Base-by-base conservation (phyloP, 2,113 vertebrate species). In the Halcyon malimbica region DNA sequence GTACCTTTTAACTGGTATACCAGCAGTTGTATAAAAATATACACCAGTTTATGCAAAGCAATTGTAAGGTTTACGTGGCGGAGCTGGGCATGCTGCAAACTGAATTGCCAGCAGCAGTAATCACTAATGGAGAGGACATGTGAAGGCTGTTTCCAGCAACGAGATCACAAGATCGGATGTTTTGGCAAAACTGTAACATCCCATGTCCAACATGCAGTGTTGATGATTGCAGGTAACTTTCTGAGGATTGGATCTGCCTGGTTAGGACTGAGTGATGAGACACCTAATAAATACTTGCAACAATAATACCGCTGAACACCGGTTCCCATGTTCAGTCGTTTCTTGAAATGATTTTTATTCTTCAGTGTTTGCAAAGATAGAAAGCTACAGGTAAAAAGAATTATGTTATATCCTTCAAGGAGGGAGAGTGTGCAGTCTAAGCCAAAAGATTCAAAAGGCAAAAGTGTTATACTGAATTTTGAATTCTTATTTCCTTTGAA, bases 401-500 rank as follows among this genome's bases (percentile, higher is more conserved):
- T 77, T 48, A 44, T 28, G 19, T 63, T 64, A 3, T 51, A 33
- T 42, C 76, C 42, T 78, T 69, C 46, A 63, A 3, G n/a, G n/a
- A 48, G 16, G 25, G 24, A 75, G 9, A 46, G 10, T 17, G 13
- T 50, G 37, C 12, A 75, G 80, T 94, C 95, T 82, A 94, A 83
- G 69, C 67, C 54, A 50, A 90, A 69, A 56, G 51, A 73, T 42
- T 90, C 46, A 70, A 67, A 95, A 96, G 82, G 57, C n/a, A 92
- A 74, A 94, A 35, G 39, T 91, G 51, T 75, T 88, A 93, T 83
- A 87, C 59, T 84, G 54, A 88, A 76, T 94, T 64, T 95, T 90
- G 64, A 60, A 31, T 68, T 60, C 46, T 57, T 96, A 84, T 92
- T 93, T 91, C 94, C 89, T 79, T 87, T 88, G 41, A 85, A 91